These are phyloP conservation scores for Notamacropus eugenii DNA, from an alignment of 2,797 vertebrate genomes.

Conservation along the genomic window DNA sequence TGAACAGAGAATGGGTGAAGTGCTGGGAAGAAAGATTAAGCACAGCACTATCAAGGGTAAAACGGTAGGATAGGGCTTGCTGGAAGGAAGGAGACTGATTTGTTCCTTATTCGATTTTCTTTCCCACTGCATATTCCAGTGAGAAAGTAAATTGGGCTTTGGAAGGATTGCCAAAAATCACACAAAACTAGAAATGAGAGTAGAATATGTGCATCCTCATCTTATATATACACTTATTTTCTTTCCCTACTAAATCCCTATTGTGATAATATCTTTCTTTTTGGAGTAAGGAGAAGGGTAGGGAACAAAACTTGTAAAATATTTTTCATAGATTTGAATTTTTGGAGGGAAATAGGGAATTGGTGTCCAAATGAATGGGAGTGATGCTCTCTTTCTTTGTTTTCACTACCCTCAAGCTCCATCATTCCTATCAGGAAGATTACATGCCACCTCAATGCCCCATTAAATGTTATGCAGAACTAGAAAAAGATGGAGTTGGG, in stretches of 20 bases:
- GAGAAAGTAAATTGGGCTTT: not conserved
- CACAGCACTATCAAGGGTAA: not conserved
- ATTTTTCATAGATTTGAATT: not conserved
- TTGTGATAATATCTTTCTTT: not conserved
- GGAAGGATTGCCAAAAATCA: not conserved
- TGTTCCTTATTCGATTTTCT: not conserved
- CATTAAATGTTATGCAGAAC: not conserved
- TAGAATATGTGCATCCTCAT: slow-evolving; percentile 3
- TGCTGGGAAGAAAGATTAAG: not conserved
- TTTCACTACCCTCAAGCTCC: not conserved
- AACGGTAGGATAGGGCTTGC: not conserved
- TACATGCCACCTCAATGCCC: not conserved
- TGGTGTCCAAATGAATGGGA: not conserved
- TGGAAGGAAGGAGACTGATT: not conserved
- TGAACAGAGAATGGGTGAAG: not conserved
- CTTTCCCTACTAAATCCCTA: not conserved
- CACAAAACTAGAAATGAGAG: not conserved
- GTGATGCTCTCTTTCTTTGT: not conserved
- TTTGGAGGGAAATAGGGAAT: not conserved
- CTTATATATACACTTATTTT: slow-evolving; percentile 7
- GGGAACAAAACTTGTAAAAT: slow-evolving; percentile 30
- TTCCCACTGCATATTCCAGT: not conserved
- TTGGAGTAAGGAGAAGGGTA: not conserved
- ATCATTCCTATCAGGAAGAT: not conserved
- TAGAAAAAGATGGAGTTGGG: not conserved